These are phyloP conservation scores for Regulus satrapa DNA, from an alignment of 2,113 vertebrate genomes.

Conservation along the genomic window DNA sequence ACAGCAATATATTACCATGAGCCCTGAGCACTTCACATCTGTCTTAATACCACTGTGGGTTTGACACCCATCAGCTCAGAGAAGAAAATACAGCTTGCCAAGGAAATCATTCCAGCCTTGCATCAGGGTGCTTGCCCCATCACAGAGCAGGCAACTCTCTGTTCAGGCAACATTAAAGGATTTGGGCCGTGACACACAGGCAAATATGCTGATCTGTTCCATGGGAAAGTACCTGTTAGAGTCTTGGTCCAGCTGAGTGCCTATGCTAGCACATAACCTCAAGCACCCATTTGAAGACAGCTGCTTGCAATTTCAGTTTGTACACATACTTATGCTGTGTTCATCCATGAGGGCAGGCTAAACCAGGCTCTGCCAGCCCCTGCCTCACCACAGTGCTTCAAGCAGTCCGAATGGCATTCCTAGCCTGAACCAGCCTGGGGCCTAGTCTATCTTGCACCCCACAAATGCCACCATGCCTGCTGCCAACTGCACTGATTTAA, in stretches of 20 bases:
- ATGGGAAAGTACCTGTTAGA: neutral
- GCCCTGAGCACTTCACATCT: conserved; percentile 38
- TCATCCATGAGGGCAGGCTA: neutral
- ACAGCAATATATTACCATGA: conserved; percentile 37
- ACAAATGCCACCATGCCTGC: neutral
- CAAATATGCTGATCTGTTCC: neutral
- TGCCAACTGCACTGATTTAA: neutral
- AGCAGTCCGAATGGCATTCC: neutral
- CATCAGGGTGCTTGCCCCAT: neutral
- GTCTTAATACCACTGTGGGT: conserved; percentile 50
- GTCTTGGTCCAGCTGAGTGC: neutral
- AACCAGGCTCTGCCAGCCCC: neutral
- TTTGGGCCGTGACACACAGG: neutral
- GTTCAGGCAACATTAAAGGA: neutral
- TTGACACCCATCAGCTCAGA: conserved; percentile 53
- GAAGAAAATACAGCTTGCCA: conserved; percentile 60
- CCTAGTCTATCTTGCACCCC: neutral
- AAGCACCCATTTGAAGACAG: neutral
- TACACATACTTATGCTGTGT: neutral
- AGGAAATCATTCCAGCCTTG: neutral
- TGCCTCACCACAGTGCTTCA: neutral
- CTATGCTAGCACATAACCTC: neutral
- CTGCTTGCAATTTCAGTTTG: neutral
- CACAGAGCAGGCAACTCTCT: neutral
- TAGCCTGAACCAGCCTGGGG: neutral